Percentiles rank a stretch among this genome's conserved stretches.
These are phyloP conservation scores for Aptenodytes forsteri DNA, from an alignment of 2,113 vertebrate species.

Conservation along the genomic window DNA sequence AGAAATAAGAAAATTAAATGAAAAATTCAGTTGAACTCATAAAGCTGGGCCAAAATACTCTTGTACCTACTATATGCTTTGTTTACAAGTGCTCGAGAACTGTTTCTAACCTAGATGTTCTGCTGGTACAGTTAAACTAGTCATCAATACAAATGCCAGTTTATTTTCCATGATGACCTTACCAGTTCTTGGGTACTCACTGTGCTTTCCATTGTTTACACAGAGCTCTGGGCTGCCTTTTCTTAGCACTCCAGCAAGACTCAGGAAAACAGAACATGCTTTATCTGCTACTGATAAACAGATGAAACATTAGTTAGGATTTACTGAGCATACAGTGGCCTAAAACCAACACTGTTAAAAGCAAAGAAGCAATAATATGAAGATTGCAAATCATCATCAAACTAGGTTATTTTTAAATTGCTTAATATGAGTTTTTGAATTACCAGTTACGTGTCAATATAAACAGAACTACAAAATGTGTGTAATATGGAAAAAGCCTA, in stretches of 20 bases:
- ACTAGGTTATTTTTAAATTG: background rate
- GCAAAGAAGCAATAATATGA: background rate
- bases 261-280: slow-evolving; percentile 17
- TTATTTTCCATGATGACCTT: slow-evolving; percentile 13
- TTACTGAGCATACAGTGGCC: background rate
- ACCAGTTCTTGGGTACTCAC: background rate
- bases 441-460: background rate
- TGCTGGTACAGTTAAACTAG: background rate
- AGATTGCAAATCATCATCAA: background rate
- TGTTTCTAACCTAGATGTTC: background rate
- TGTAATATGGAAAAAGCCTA: background rate
- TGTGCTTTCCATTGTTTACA: slow-evolving; percentile 27
- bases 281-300: slow-evolving; percentile 22
- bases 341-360: background rate
- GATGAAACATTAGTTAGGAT: background rate
- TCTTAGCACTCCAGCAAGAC: background rate
- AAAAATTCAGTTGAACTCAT: background rate
- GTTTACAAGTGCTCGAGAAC: background rate
- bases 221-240: background rate
- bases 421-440: background rate
- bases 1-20: background rate
- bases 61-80: background rate
- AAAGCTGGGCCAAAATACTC: background rate
- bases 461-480: background rate
- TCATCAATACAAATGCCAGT: background rate